Percentiles rank a stretch among this genome's conserved stretches.
Evolutionary conservation across 2,113 vertebrate species (phyloP).

Genomic region (Laterallus jamaicensis): DNA sequence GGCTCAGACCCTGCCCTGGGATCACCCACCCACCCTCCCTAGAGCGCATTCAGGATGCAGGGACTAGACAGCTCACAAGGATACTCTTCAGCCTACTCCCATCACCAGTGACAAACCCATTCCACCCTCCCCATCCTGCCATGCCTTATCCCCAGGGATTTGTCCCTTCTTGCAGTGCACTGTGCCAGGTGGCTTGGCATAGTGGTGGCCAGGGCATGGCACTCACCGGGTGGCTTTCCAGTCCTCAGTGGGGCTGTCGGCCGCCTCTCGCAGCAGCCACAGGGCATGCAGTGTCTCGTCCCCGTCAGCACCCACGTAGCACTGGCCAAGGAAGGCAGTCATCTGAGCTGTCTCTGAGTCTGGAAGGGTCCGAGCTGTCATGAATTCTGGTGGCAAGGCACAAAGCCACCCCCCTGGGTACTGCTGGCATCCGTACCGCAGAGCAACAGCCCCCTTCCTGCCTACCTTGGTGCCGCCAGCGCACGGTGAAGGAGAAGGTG

Average conservation of each 20-base stretch:
- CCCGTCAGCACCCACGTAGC: background rate
- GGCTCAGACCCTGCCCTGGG: background rate
- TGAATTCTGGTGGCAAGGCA: rapidly evolving
- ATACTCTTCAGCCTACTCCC: background rate
- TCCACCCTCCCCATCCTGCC: rapidly evolving
- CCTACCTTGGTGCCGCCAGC: background rate
- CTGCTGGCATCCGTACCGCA: rapidly evolving
- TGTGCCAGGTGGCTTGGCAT: background rate
- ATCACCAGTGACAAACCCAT: background rate
- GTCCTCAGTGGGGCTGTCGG: rapidly evolving
- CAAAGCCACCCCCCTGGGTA: background rate
- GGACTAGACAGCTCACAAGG: rapidly evolving
- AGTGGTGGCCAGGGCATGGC: background rate
- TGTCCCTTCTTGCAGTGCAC: background rate
- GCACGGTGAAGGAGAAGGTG: constrained; percentile 3
- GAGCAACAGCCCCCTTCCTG: background rate
- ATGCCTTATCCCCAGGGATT: rapidly evolving
- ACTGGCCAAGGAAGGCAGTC: constrained; percentile 24
- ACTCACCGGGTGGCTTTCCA: constrained; percentile 41
- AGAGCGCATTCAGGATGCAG: background rate
- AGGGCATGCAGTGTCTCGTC: background rate
- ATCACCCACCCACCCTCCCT: background rate
- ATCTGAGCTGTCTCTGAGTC: background rate
- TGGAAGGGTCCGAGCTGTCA: background rate
- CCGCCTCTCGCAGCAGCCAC: background rate